These are phyloP conservation scores for Oxyruncus cristatus DNA, from an alignment of 2,113 vertebrate species.

Conservation along the genomic window DNA sequence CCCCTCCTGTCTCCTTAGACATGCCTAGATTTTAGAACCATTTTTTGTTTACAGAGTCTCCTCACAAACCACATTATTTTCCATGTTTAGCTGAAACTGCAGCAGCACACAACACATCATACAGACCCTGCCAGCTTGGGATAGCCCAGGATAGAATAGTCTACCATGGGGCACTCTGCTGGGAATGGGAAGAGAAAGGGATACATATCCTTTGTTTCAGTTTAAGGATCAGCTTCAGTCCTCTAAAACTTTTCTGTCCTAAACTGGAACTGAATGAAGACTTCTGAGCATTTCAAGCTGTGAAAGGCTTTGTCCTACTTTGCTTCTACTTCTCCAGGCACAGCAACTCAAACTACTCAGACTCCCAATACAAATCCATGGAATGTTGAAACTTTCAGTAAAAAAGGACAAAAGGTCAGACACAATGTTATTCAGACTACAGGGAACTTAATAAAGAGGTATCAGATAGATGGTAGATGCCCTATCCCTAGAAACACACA, in stretches of 20 bases:
- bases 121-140: not conserved
- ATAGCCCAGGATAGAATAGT: not conserved
- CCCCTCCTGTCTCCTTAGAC: not conserved
- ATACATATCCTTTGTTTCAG: not conserved
- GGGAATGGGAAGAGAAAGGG: not conserved
- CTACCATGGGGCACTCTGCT: not conserved
- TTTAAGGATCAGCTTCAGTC: not conserved
- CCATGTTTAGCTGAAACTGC: not conserved
- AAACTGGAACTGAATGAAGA: not conserved
- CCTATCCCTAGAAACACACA: not conserved
- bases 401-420: not conserved
- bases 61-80: not conserved
- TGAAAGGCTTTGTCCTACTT: not conserved
- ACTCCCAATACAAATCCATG: not conserved
- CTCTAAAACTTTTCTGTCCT: not conserved
- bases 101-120: accelerated
- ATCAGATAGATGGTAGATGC: not conserved
- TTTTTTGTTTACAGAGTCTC: not conserved
- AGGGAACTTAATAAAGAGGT: not conserved
- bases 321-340: not conserved
- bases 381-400: not conserved
- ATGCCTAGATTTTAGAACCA: not conserved
- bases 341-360: not conserved
- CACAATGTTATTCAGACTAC: not conserved
- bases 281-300: not conserved